Conservation (phyloP, 2,113 vertebrate genomes). For the Narcine bancroftii region DNA sequence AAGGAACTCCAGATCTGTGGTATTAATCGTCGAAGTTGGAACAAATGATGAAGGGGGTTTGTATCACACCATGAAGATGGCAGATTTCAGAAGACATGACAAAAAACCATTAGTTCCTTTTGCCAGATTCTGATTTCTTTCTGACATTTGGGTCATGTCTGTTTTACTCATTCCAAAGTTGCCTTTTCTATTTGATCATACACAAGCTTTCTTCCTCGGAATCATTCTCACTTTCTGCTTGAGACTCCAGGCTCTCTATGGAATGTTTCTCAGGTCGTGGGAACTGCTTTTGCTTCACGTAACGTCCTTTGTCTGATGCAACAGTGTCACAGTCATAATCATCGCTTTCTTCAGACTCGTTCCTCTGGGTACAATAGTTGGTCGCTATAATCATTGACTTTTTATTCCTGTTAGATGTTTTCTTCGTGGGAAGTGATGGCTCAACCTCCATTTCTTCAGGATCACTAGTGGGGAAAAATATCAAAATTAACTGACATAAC, state of each 20-base stretch:
- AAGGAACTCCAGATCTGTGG: neutral
- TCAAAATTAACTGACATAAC: neutral
- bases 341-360: slow-evolving; percentile 24
- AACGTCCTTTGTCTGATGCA: neutral
- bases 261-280: neutral
- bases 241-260: slow-evolving; percentile 40
- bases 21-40: neutral
- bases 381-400: slow-evolving; percentile 39
- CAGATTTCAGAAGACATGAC: neutral
- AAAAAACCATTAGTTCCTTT: neutral
- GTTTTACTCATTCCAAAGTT: neutral
- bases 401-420: neutral
- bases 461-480: neutral
- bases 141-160: no score
- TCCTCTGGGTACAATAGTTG: neutral
- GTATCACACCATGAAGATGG: neutral
- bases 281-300: neutral
- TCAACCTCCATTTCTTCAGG: slow-evolving; percentile 59
- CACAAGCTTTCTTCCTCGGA: neutral
- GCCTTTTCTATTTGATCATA: neutral
- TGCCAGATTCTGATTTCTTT: neutral
- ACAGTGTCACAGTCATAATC: neutral
- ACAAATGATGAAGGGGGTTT: neutral
- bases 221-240: slow-evolving; percentile 41
- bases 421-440: neutral